Evolutionary conservation across 2,113 vertebrate genomes (phyloP), one percentile per base, ranked within the genome.

Genomic region (Eublepharis macularius): DNA sequence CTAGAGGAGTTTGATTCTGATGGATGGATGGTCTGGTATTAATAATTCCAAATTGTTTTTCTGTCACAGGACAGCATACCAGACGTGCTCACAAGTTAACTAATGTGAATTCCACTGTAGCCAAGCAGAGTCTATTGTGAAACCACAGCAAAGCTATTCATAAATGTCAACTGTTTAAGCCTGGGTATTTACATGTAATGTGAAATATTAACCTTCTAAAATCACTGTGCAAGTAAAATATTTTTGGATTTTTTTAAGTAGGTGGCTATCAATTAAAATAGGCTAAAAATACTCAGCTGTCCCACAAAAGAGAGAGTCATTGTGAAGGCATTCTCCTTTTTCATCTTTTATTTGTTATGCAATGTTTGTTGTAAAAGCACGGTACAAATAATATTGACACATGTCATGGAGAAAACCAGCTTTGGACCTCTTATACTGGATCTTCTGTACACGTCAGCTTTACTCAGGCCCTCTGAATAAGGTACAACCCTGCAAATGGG

Each of bases 61-160:
- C 89, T 21, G 0, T 88, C 87, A 84, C 86, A 36, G 91, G 93
- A 92, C 88, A 87, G 86, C 86, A 90, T 89, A 88, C 85, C 85
- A 88, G 85, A 87, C 82, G 60, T 89, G 72, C 43, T 88, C 89
- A 86, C 49, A 82, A 75, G 86, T 90, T 94, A 91, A 92, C 84
- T 93, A 86, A 93, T 87, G 74, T 85, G 80, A 93, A 92, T 84
- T 88, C 86, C 60, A 73, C 76, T 70, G 90, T 93, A 92, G 90
- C 89, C 89, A 92, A 92, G 91, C 78, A 93, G 91, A 93, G 77
- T 80, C 89, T 65, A 87, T 90, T 94, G 92, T 94, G 86, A 92
- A 93, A 89, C 66, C 72, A 90, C 80, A 88, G 88, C 87, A 75
- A 74, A 83, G 83, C 66, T 86, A 94, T 95, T 92, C 93, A 87